Evolutionary conservation across 2,797 vertebrate genomes (phyloP).

Genomic region (Falco rusticolus): DNA sequence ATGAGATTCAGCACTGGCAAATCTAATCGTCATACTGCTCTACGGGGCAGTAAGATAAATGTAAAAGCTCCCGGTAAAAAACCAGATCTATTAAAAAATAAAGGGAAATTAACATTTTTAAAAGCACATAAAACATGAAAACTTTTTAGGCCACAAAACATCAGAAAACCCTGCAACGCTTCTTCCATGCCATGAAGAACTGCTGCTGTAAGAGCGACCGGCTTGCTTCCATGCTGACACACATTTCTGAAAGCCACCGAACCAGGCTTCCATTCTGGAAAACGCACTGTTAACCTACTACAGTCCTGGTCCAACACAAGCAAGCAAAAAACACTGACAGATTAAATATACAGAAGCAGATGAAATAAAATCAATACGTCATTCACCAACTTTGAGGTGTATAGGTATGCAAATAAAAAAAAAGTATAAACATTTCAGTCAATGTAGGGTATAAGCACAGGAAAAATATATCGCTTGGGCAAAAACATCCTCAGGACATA

Average conservation of each 20-base stretch:
- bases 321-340: background rate
- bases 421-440: background rate
- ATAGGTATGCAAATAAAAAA: background rate
- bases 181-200: background rate
- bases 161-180: background rate
- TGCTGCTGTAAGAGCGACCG: background rate
- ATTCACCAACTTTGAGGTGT: background rate
- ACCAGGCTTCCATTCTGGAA: background rate
- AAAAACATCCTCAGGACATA: background rate
- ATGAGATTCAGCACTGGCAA: background rate
- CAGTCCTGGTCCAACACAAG: background rate
- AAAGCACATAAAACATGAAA: background rate
- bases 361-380: background rate
- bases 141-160: background rate
- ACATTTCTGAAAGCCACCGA: background rate
- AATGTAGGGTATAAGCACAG: background rate
- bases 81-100: background rate
- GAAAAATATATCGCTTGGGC: background rate
- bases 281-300: background rate
- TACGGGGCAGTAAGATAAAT: accelerated
- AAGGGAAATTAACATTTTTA: no score
- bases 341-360: background rate
- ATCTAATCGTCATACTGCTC: background rate
- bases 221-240: background rate
- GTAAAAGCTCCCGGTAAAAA: background rate